phyloP scores from a whole-genome alignment of 2,113 vertebrate species.

The Maccullochella peelii region DNA sequence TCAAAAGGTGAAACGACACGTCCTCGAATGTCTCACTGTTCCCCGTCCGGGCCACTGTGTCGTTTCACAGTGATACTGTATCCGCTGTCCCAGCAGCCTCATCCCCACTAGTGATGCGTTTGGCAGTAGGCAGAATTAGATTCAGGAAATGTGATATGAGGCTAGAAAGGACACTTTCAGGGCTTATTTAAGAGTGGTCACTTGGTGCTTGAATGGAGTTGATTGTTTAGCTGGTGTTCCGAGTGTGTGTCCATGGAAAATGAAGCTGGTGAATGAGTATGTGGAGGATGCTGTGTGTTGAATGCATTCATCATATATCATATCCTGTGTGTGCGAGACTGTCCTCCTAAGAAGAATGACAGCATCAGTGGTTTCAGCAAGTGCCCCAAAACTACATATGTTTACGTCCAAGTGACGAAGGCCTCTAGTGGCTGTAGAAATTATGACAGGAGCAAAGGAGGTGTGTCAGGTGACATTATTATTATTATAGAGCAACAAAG shows the following conservation, averaged over 20 bases:
- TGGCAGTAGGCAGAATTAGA: conserved; percentile 17
- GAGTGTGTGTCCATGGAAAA: neutral
- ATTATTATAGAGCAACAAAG: no score
- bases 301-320: neutral
- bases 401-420: neutral
- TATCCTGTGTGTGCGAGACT: neutral
- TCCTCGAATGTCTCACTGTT: neutral
- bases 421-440: neutral
- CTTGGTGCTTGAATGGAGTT: neutral
- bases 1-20: conserved; percentile 7
- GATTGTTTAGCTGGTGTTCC: neutral
- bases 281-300: conserved; percentile 1
- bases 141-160: conserved; percentile 14
- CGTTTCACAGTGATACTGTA: neutral
- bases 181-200: neutral
- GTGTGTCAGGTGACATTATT: no score
- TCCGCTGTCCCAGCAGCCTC: conserved; percentile 1
- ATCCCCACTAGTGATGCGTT: neutral
- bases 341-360: neutral
- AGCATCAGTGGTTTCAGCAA: neutral
- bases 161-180: conserved; percentile 15
- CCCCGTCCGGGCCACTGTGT: neutral
- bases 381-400: neutral
- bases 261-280: neutral
- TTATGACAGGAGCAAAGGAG: neutral